Evolutionary conservation across 2,797 vertebrate species (phyloP).

Genomic region (Acrossocheilus wenchowensis): DNA sequence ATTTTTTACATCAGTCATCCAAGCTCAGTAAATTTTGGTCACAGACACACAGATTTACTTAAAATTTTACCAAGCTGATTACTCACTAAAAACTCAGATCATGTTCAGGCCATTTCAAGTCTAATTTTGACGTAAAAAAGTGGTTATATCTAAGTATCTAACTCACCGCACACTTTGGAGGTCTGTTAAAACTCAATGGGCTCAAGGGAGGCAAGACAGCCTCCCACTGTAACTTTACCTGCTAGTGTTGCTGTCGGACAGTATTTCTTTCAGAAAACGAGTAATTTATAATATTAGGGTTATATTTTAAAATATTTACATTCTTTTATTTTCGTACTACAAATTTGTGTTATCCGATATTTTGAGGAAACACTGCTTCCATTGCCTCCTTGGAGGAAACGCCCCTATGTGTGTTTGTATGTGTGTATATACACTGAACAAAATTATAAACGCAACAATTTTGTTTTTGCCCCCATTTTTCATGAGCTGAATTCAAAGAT

Average conservation of each 20-base stretch:
- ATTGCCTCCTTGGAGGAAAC: too few species aligned
- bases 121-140: neutral
- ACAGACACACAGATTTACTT: too few species aligned
- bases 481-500: too few species aligned
- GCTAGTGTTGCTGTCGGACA: neutral
- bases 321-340: neutral
- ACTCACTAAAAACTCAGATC: neutral
- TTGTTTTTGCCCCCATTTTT: too few species aligned
- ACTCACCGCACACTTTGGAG: neutral
- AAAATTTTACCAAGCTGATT: neutral
- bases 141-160: neutral
- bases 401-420: too few species aligned
- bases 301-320: neutral
- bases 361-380: too few species aligned
- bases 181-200: neutral
- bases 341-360: neutral
- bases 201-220: neutral
- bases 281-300: neutral
- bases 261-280: neutral
- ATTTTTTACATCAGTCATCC: too few species aligned
- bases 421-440: too few species aligned
- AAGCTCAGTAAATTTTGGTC: too few species aligned
- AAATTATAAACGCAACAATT: too few species aligned
- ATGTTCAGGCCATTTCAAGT: neutral
- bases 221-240: neutral